Percentiles rank a stretch among this genome's conserved stretches.
Conservation (phyloP, 1,140 invertebrate genomes). For the roundworm (Caenorhabditis elegans) region WBcel235 BX284605.5:4689001-4689500, state of each 20-base stretch:
- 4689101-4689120: background rate
- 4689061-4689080: too few species aligned
- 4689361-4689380: constrained; percentile 26
- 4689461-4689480: background rate
- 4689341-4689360: background rate
- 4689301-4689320: too few species aligned
- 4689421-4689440: constrained; percentile 27
- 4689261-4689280: background rate
- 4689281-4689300: too few species aligned
- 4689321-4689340: background rate
- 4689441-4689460: constrained; percentile 15
- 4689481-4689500: background rate
- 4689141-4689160: background rate
- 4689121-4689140: background rate
- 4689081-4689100: background rate
- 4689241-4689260: background rate
- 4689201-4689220: constrained; percentile 2
- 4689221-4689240: background rate
- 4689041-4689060: background rate
- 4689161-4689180: background rate
- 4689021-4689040: background rate
- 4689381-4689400: background rate
- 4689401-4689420: constrained; percentile 27
- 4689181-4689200: background rate
- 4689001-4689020: background rate